These are phyloP conservation scores for Trichomycterus rosablanca DNA, from an alignment of 2,113 vertebrate species.

Conservation along the genomic window DNA sequence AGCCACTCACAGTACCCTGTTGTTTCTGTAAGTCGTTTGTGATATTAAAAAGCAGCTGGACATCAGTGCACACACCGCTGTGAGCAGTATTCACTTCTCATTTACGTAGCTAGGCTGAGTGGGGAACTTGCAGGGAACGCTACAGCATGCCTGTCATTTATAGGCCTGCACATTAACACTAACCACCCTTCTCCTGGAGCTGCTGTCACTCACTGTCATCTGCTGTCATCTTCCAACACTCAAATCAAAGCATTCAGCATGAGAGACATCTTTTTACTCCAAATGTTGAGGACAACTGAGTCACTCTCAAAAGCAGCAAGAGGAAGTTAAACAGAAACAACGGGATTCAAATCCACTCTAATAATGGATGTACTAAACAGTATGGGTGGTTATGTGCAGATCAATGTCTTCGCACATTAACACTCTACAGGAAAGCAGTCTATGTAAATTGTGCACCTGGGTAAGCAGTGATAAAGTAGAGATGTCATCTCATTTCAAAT, in stretches of 20 bases:
- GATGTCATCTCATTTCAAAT: constrained; percentile 30
- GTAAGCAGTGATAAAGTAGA: constrained; percentile 11
- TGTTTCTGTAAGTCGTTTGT: constrained; percentile 35
- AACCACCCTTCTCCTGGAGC: constrained; percentile 32
- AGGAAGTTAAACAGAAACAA: constrained; percentile 9
- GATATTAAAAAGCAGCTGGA: constrained; percentile 40
- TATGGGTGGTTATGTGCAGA: constrained; percentile 20
- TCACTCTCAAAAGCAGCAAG: not conserved
- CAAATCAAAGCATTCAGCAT: constrained; percentile 15
- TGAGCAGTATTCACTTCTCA: constrained; percentile 9
- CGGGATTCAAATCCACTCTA: not conserved
- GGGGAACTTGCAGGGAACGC: constrained; percentile 30
- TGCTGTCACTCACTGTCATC: constrained; percentile 47
- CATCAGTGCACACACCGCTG: constrained; percentile 28
- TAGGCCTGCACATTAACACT: constrained; percentile 50
- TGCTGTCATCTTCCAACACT: constrained; percentile 23
- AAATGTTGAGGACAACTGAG: constrained; percentile 8
- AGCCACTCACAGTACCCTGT: constrained; percentile 18
- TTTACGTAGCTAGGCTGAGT: constrained; percentile 23
- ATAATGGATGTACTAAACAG: constrained; percentile 20
- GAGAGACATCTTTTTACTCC: constrained; percentile 4
- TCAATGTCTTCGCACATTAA: constrained; percentile 31
- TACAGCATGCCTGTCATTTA: constrained; percentile 41
- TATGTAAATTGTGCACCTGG: constrained; percentile 18
- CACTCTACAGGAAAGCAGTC: constrained; percentile 42